Evolutionary conservation across 2,113 vertebrate species (phyloP).

Genomic region (Arizona elegans): DNA sequence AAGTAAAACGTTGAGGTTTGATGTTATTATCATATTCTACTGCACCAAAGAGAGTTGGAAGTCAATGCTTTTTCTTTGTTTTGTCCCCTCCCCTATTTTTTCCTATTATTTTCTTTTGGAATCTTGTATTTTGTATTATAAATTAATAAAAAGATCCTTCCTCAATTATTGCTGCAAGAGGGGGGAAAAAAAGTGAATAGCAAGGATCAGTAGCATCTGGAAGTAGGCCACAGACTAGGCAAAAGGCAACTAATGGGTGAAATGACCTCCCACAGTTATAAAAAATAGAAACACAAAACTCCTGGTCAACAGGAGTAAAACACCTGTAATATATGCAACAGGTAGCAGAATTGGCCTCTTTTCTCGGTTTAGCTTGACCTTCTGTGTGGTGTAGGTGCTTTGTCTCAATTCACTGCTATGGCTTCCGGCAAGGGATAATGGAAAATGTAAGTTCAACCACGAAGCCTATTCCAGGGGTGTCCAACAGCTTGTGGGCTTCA

Average conservation of each 20-base stretch:
- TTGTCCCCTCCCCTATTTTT: too few species aligned
- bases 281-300: not conserved
- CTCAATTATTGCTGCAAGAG: not conserved
- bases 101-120: too few species aligned
- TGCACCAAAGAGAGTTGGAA: too few species aligned
- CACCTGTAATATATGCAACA: not conserved
- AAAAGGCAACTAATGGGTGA: not conserved
- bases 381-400: not conserved
- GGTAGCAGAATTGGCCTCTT: not conserved
- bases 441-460: not conserved
- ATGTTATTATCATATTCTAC: too few species aligned
- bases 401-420: not conserved
- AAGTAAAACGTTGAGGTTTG: too few species aligned
- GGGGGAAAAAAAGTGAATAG: not conserved
- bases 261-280: not conserved
- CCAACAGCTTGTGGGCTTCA: not conserved
- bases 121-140: too few species aligned
- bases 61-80: too few species aligned
- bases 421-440: not conserved
- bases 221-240: not conserved
- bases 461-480: not conserved
- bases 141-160: not conserved
- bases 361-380: not conserved
- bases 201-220: not conserved
- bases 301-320: not conserved